phyloP scores from a whole-genome alignment of 1,140 invertebrate genomes.

The Nasonia giraulti region DNA sequence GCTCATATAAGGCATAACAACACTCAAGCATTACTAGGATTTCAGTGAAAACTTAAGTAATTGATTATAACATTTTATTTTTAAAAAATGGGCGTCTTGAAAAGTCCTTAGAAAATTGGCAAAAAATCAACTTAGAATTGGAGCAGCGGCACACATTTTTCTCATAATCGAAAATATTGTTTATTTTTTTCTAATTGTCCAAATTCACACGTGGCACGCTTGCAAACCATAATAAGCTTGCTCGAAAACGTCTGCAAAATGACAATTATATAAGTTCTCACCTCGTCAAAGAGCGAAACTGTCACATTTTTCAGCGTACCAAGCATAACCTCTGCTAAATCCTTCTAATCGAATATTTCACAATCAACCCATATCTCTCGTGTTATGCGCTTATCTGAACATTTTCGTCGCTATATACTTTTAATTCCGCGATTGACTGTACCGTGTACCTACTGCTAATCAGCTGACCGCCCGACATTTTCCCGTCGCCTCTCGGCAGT shows the following conservation, averaged over 20 bases:
- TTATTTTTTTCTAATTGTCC: conserved; percentile 5
- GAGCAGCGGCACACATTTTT: background rate
- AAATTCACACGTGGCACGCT: background rate
- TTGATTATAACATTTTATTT: background rate
- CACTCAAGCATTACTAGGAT: background rate
- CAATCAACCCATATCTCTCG: conserved; percentile 24
- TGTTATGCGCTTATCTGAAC: conserved; percentile 23
- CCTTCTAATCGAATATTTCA: conserved; percentile 17
- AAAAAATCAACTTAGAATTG: background rate
- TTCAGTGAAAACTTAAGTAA: background rate
- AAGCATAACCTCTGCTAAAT: conserved; percentile 30
- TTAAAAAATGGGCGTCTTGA: no score
- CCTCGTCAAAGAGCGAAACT: background rate
- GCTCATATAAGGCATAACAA: no score
- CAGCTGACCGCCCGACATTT: conserved; percentile 30
- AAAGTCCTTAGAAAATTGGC: background rate
- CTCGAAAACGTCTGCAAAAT: conserved; percentile 6
- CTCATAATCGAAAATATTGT: background rate
- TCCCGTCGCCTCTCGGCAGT: background rate
- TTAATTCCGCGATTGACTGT: background rate
- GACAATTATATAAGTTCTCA: conserved; percentile 42
- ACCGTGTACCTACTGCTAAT: conserved; percentile 1
- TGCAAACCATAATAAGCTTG: background rate
- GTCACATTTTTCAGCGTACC: conserved; percentile 24
- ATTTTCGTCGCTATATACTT: conserved; percentile 9